phyloP scores from a whole-genome alignment of 1,140 invertebrate genomes.

The Polyergus mexicanus region DNA sequence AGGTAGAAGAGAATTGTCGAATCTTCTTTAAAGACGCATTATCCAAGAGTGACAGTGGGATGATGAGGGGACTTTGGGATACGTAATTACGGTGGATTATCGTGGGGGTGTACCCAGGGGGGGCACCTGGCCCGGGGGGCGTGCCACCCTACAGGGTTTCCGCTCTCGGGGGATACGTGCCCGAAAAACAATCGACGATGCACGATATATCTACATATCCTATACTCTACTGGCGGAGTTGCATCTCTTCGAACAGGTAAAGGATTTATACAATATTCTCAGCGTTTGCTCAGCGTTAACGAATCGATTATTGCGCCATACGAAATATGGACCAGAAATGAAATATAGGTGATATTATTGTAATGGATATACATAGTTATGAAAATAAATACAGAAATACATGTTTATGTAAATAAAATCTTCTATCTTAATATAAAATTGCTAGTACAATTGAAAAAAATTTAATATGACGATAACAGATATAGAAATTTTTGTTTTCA shows the following conservation, averaged over 20 bases:
- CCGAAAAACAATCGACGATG: conserved; percentile 87
- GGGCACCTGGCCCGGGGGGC: conserved; percentile 85
- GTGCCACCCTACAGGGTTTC: conserved; percentile 79
- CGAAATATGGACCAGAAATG: background rate
- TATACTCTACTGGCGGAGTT: conserved; percentile 88
- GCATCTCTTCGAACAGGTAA: conserved; percentile 89
- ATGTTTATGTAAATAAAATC: background rate
- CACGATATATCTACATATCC: conserved; percentile 89
- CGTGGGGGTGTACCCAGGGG: conserved; percentile 75
- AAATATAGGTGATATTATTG: no score
- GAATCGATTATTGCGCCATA: background rate
- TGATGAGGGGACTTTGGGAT: conserved; percentile 71
- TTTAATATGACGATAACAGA: conserved; percentile 6
- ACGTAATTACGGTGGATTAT: conserved; percentile 83
- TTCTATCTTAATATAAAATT: conserved; percentile 6
- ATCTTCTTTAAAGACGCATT: conserved; percentile 19
- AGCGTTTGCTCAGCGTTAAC: no score
- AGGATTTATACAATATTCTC: background rate
- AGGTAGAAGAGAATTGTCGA: conserved; percentile 66
- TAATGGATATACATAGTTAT: background rate
- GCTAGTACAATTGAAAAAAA: background rate
- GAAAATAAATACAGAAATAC: no score
- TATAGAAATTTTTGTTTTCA: conserved; percentile 28
- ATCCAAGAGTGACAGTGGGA: conserved; percentile 23
- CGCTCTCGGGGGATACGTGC: conserved; percentile 79